Percentiles rank a stretch among this genome's conserved stretches.
These are phyloP conservation scores for Dunckerocampus dactyliophorus DNA, from an alignment of 2,113 vertebrate genomes.

Conservation along the genomic window DNA sequence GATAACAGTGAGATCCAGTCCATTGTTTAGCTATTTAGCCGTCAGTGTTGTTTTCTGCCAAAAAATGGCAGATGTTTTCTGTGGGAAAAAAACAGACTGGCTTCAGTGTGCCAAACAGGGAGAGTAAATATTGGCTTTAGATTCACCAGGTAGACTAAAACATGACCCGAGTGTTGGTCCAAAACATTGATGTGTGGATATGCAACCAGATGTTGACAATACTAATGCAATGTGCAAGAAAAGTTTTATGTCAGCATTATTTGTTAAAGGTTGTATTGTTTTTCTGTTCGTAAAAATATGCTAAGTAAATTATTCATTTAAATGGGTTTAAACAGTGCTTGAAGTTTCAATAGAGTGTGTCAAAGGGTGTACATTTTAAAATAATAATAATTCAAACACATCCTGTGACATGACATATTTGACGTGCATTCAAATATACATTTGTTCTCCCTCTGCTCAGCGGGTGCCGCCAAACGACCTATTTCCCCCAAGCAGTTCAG, in stretches of 20 bases:
- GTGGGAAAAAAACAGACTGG: neutral
- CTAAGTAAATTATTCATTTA: too few species aligned
- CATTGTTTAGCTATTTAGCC: neutral
- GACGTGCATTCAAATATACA: too few species aligned
- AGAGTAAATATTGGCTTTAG: conserved; percentile 4
- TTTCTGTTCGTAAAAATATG: too few species aligned
- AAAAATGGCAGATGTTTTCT: conserved; percentile 12
- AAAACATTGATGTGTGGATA: neutral
- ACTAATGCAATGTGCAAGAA: neutral
- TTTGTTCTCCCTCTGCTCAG: too few species aligned
- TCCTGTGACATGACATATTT: too few species aligned
- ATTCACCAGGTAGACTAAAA: conserved; percentile 6
- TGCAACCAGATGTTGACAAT: neutral
- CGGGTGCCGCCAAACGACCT: too few species aligned
- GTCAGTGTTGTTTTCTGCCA: conserved; percentile 1
- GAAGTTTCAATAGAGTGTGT: too few species aligned
- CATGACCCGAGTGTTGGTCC: neutral
- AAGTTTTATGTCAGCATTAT: neutral
- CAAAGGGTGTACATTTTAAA: too few species aligned
- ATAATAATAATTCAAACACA: too few species aligned
- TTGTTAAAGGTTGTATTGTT: neutral
- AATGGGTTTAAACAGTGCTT: too few species aligned
- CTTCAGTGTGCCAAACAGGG: neutral
- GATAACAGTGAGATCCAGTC: neutral
- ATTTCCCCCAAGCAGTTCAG: too few species aligned